Evolutionary conservation across 2,888 invertebrate species (phyloP).

Genomic region (Dioctria linearis): DNA sequence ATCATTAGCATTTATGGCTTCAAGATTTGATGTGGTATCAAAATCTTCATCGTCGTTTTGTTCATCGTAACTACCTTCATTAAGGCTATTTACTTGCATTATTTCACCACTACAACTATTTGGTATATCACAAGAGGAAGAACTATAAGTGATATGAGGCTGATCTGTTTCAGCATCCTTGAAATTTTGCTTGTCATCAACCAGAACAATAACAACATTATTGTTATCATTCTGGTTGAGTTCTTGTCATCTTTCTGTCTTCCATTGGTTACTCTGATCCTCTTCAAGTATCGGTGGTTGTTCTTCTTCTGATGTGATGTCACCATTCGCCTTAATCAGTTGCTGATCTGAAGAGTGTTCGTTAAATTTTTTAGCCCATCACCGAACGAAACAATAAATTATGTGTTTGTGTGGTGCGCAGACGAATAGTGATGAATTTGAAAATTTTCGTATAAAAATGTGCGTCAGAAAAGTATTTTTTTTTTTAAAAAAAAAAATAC

Average conservation of each 20-base stretch:
- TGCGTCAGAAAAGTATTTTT: not conserved
- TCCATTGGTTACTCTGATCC: constrained; percentile 61
- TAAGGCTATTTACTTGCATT: constrained; percentile 63
- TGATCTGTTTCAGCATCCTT: constrained; percentile 58
- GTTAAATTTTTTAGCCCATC: constrained; percentile 19
- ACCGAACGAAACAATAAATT: not conserved
- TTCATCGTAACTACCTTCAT: constrained; percentile 59
- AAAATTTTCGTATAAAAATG: not conserved
- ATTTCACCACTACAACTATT: constrained; percentile 70
- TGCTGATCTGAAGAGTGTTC: constrained; percentile 26
- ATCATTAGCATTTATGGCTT: constrained; percentile 69
- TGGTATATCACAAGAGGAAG: constrained; percentile 67
- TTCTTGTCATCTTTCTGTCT: constrained; percentile 62
- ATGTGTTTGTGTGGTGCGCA: constrained; percentile 19
- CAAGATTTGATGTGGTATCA: constrained; percentile 67
- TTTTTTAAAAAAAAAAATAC: not conserved
- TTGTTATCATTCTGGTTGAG: constrained; percentile 60
- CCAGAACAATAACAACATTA: constrained; percentile 60
- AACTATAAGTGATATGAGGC: constrained; percentile 39
- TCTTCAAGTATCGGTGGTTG: constrained; percentile 68
- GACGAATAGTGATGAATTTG: constrained; percentile 2
- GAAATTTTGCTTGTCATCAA: constrained; percentile 62
- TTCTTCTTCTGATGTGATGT: constrained; percentile 64
- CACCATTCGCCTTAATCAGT: constrained; percentile 39
- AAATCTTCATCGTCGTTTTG: constrained; percentile 65